Base-by-base conservation (phyloP, 2,888 invertebrate species). In the Polymixis flavicincta region DNA sequence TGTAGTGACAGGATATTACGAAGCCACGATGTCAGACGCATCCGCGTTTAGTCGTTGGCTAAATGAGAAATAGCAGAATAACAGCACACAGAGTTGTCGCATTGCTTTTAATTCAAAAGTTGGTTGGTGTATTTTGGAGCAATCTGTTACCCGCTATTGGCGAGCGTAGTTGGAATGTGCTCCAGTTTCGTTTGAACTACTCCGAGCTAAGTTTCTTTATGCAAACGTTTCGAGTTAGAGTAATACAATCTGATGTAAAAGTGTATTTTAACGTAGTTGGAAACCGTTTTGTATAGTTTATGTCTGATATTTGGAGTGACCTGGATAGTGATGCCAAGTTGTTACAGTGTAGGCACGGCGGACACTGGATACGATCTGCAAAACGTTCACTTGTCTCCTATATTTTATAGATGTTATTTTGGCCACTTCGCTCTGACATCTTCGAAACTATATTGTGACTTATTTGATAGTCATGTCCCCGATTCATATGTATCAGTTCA, bases 1-100 rank as follows among this genome's bases (percentile, higher is more conserved):
- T 90, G 89, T 88, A 89, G 90, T 90, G 92, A 93, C 96, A 95
- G 96, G 96, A 96, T 95, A 96, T 96, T 96, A 94, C 95, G 91
- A 92, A 94, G 92, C 94, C 94, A 88, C 94, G 91, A 86, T 89
- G 95, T 94, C 95, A 94, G 90, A 90, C 90, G 91, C 95, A 95
- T 89, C 93, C 93, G 93, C 91, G 92, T 91, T 91, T 90, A 91
- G 92, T 90, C 89, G 89, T 87, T 83, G 90, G 92, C 92, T 91
- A 94, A 95, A 95, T 95, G 95, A 95, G 95, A 94, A 95, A 95
- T 94, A 92, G 92, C 92, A 91, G 89, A 92, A 93, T 93, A 90
- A 86, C 85, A 86, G 78, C 80, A 82, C 76, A 80, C 75, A 66
- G 80, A 77, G 79, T 80, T 84, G 83, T 70, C 81, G 82, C 79